Conservation (phyloP, 2,113 vertebrate genomes). For the Rhagologus leucostigma region DNA sequence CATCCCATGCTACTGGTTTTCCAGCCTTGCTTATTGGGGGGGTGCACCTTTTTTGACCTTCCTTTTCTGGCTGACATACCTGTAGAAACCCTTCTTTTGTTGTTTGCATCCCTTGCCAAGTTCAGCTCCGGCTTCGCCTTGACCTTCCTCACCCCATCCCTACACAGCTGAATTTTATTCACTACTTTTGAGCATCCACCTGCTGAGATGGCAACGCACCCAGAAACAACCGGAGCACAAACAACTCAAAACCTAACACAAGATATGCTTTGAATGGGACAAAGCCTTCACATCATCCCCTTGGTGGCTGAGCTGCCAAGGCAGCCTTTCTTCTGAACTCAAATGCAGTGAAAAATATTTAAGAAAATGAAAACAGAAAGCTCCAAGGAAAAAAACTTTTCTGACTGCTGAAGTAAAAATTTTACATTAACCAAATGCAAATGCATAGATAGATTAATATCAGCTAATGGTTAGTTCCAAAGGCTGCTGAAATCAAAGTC, state of each 20-base stretch:
- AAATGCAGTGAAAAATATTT: neutral
- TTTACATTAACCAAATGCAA: constrained; percentile 24
- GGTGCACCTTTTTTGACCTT: neutral
- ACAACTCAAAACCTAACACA: neutral
- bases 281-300: neutral
- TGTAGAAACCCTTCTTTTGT: neutral
- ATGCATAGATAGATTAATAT: neutral
- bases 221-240: neutral
- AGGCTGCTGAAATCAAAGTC: constrained; percentile 20
- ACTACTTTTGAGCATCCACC: neutral
- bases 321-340: neutral
- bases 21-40: neutral
- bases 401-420: neutral
- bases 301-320: neutral
- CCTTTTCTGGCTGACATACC: neutral
- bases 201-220: neutral
- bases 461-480: constrained; percentile 4
- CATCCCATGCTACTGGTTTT: neutral
- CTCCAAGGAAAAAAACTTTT: neutral
- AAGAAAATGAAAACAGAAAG: neutral
- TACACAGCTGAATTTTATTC: neutral
- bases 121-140: neutral
- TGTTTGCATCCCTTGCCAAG: neutral
- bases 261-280: neutral
- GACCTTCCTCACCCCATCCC: neutral